Evolutionary conservation across 2,113 vertebrate genomes (phyloP), one percentile per base, ranked within the genome.

Genomic region (Mormoops blainvillei): DNA sequence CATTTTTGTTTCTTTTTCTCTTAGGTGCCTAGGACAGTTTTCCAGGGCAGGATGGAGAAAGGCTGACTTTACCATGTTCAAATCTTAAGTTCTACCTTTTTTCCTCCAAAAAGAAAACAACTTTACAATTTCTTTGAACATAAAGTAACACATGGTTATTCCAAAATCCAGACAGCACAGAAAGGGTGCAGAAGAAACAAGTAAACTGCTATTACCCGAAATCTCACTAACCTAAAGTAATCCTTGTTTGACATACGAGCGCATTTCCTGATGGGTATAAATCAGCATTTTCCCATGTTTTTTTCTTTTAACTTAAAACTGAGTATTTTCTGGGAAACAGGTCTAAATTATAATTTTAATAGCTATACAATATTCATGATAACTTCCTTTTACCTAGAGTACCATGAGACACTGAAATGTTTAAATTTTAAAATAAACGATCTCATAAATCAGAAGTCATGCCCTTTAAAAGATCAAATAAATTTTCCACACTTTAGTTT

Each of bases 351-450:
- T 20, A 80, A 94, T 90, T 94, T 90, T 93, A 89, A 82, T 86
- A 94, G 86, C 26, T 81, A 90, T 31, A 71, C 50, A 19, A 68
- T 58, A 90, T 67, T 91, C 50, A 81, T 68, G 15, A 95, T 43
- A 92, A 92, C 18, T 85, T 93, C 77, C 65, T 87, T 93, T 97
- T 91, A 93, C 73, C 11, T 81, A 87, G 20, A 95, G 54, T 86
- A 86, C 94, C 48, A 94, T 68, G 81, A 95, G 84, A 89, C 74
- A 68, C 54, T 92, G 38, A 93, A 86, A 93, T 89, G 36, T 77
- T 93, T 86, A 89, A 84, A 81, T 83, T 95, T 95, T 89, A 85
- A 97, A 96, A 83, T 77, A 92, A 96, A 67, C 48, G 93, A 89
- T 61, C 28, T 65, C 77, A 84, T 84, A 95, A 96, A 87, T 50